These are phyloP conservation scores for Polyommatus icarus DNA, from an alignment of 2,888 invertebrate species.

Conservation along the genomic window DNA sequence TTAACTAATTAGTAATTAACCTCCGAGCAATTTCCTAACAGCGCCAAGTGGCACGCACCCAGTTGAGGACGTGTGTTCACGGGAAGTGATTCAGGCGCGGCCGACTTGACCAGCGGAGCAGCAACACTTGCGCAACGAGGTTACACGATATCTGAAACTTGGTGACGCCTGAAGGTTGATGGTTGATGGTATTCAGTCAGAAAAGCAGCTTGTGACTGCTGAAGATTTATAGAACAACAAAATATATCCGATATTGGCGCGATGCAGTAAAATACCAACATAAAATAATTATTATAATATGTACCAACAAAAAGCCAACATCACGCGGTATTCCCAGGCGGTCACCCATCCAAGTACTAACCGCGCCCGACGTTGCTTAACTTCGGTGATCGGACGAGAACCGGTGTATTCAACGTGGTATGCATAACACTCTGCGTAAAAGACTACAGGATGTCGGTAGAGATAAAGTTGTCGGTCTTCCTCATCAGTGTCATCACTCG, in stretches of 20 bases:
- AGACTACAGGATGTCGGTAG: no score
- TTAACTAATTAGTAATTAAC: not conserved
- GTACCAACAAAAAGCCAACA: not conserved
- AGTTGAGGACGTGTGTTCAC: constrained; percentile 70
- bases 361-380: constrained; percentile 57
- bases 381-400: constrained; percentile 49
- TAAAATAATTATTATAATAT: no score
- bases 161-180: not conserved
- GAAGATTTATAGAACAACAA: no score
- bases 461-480: no score
- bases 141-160: constrained; percentile 33
- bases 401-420: constrained; percentile 34
- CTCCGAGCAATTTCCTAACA: not conserved
- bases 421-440: no score
- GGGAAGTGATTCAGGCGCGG: constrained; percentile 70
- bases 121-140: constrained; percentile 60
- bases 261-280: no score
- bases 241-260: no score
- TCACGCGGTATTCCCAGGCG: constrained; percentile 26
- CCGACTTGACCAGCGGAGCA: constrained; percentile 66
- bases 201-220: no score
- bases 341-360: constrained; percentile 64
- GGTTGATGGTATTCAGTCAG: not conserved
- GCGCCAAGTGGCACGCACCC: constrained; percentile 47
- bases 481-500: no score